These are phyloP conservation scores for Zaprionus obscuricornis DNA, from an alignment of 2,888 invertebrate species.

Conservation along the genomic window DNA sequence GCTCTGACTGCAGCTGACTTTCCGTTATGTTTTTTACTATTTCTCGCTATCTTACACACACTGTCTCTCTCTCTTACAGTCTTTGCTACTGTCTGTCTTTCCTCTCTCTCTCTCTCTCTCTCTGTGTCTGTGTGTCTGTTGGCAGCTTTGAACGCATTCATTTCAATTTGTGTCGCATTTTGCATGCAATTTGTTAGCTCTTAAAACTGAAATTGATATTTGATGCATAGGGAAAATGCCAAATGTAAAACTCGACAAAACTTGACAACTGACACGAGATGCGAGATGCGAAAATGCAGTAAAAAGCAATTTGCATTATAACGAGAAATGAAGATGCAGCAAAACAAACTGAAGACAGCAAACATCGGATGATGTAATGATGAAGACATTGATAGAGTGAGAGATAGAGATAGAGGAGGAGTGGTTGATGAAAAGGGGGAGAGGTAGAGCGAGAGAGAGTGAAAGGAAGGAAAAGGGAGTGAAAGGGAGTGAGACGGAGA, in stretches of 20 bases:
- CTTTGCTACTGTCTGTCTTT: not conserved
- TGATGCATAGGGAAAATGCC: constrained; percentile 14
- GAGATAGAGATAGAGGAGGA: too few species aligned
- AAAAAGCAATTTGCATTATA: constrained; percentile 1
- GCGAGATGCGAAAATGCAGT: constrained; percentile 14
- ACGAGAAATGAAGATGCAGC: too few species aligned
- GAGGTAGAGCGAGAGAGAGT: too few species aligned
- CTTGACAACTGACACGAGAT: not conserved
- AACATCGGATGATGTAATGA: too few species aligned
- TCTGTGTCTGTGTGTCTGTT: too few species aligned
- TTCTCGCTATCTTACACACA: too few species aligned
- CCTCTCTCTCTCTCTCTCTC: not conserved
- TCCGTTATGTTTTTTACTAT: too few species aligned
- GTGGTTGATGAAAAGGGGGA: too few species aligned
- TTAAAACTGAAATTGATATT: constrained; percentile 58
- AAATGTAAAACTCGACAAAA: too few species aligned
- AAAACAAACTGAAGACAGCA: too few species aligned
- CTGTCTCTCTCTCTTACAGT: not conserved
- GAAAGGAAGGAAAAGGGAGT: constrained; percentile 3
- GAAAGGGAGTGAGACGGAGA: constrained; percentile 9
- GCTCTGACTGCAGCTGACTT: too few species aligned
- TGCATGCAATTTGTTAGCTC: constrained; percentile 53
- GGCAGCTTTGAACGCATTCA: constrained; percentile 9
- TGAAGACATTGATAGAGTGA: too few species aligned
- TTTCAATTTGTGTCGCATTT: constrained; percentile 47